Percentiles rank a stretch among this genome's conserved stretches.
phyloP scores from a whole-genome alignment of 2,797 vertebrate genomes.

The Vultur gryphus region DNA sequence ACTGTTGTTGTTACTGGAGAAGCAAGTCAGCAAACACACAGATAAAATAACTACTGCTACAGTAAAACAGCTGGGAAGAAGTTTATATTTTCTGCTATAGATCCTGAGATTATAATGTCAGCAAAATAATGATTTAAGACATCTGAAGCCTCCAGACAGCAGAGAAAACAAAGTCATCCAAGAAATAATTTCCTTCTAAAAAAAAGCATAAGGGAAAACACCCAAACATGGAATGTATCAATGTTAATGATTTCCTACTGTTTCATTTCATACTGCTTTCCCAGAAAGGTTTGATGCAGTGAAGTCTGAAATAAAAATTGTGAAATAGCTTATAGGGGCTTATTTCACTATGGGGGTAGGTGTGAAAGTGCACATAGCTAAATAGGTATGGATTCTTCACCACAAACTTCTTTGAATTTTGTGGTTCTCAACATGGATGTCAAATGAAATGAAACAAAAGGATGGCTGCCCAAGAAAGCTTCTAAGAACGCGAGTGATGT shows the following conservation, averaged over 20 bases:
- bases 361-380: background rate
- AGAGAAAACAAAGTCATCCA: background rate
- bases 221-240: background rate
- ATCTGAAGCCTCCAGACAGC: background rate
- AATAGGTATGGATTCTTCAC: background rate
- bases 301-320: background rate
- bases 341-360: background rate
- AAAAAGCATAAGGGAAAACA: background rate
- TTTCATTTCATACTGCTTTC: background rate
- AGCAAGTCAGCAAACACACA: background rate
- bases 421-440: background rate
- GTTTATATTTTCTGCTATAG: background rate
- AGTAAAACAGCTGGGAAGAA: background rate
- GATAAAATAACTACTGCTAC: background rate
- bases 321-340: background rate
- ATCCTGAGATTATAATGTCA: background rate
- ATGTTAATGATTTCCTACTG: background rate
- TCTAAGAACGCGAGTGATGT: background rate
- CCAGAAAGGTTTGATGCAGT: background rate
- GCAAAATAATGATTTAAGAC: background rate
- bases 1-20: background rate
- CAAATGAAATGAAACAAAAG: background rate
- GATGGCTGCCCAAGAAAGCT: background rate
- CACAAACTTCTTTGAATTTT: background rate
- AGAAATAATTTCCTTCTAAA: background rate